These are phyloP conservation scores for Nasonia longicornis DNA, from an alignment of 1,140 invertebrate genomes.

Conservation along the genomic window DNA sequence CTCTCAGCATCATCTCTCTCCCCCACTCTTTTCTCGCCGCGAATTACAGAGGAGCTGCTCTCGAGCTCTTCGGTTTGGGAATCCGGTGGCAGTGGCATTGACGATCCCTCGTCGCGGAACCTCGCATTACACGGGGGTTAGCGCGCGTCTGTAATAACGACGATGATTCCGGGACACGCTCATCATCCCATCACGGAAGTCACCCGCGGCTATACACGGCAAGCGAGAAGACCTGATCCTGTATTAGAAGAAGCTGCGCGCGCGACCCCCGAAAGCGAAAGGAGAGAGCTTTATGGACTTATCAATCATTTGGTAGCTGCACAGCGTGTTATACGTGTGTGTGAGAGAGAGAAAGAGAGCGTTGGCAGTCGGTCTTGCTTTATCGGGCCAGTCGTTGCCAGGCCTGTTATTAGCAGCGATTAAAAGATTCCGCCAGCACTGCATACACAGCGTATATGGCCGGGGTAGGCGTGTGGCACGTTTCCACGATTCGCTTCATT, in stretches of 20 bases:
- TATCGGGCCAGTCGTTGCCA: conserved; percentile 44
- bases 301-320: conserved; percentile 68
- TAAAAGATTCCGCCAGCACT: conserved; percentile 66
- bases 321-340: conserved; percentile 4
- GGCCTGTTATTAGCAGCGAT: conserved; percentile 69
- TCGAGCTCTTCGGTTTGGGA: conserved; percentile 15
- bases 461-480: conserved; percentile 48
- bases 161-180: conserved; percentile 64
- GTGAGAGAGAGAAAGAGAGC: background rate
- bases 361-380: conserved; percentile 27
- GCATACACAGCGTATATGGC: conserved; percentile 42
- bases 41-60: conserved; percentile 32
- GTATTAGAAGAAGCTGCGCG: conserved; percentile 35
- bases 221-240: conserved; percentile 41
- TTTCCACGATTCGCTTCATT: conserved; percentile 66
- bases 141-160: conserved; percentile 58
- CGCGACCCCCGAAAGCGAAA: conserved; percentile 52
- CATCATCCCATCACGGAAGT: conserved; percentile 69
- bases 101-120: conserved; percentile 59
- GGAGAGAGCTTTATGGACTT: conserved; percentile 66
- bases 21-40: background rate
- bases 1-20: no score
- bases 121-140: conserved; percentile 30
- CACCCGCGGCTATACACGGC: conserved; percentile 60
- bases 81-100: conserved; percentile 66